Evolutionary conservation across 1,140 invertebrate species (phyloP).

Genomic region (Penaeus japonicus): DNA sequence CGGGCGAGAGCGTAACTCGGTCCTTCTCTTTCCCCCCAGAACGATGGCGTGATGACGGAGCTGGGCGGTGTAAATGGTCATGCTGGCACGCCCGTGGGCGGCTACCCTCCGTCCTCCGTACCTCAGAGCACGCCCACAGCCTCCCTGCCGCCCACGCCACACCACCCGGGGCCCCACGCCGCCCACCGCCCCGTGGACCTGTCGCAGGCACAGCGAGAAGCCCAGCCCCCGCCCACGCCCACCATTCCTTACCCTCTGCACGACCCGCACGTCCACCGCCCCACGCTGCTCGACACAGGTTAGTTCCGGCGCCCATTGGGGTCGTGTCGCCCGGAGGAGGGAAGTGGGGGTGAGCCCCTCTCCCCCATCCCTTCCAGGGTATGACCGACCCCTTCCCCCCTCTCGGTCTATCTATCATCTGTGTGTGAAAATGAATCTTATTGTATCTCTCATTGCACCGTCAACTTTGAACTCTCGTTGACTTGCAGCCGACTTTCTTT

Average conservation of each 20-base stretch:
- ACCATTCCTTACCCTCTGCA: slow-evolving; percentile 31
- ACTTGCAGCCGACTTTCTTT: too few relatives aligned
- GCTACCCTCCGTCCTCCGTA: slow-evolving; percentile 45
- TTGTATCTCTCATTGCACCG: too few relatives aligned
- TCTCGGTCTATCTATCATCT: too few relatives aligned
- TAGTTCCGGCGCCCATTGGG: background rate
- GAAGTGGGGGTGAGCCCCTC: background rate
- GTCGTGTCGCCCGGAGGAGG: background rate
- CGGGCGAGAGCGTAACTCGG: background rate
- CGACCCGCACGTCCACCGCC: slow-evolving; percentile 32
- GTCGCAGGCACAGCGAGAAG: slow-evolving; percentile 45
- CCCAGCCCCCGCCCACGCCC: slow-evolving; percentile 13
- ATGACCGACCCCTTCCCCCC: too few relatives aligned
- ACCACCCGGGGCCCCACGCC: slow-evolving; percentile 37
- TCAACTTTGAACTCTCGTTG: too few relatives aligned
- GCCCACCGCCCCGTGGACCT: slow-evolving; percentile 49
- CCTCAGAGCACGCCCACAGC: slow-evolving; percentile 41
- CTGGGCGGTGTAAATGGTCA: slow-evolving; percentile 51
- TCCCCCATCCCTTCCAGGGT: too few relatives aligned
- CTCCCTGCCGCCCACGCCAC: slow-evolving; percentile 40
- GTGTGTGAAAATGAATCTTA: too few relatives aligned
- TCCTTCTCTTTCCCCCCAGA: background rate
- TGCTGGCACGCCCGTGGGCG: slow-evolving; percentile 42
- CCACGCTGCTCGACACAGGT: slow-evolving; percentile 44
- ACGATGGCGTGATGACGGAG: slow-evolving; percentile 51